Percentiles rank a stretch among this genome's conserved stretches.
These are phyloP conservation scores for Tretioscincus oriximinensis DNA, from an alignment of 2,113 vertebrate genomes.

Conservation along the genomic window DNA sequence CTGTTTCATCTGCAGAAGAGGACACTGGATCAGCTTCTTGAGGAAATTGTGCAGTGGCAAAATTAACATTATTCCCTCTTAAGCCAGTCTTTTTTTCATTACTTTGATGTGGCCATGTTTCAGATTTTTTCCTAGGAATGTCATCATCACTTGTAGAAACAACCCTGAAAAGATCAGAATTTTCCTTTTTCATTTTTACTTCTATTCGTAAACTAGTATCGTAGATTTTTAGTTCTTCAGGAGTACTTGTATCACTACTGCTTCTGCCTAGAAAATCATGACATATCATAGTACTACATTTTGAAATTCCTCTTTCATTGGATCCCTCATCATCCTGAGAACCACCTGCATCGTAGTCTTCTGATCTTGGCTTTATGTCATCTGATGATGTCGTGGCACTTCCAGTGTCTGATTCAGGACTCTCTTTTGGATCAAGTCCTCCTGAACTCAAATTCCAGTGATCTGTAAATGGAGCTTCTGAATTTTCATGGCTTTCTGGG, in stretches of 20 bases:
- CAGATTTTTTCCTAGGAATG: constrained; percentile 74
- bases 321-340: constrained; percentile 96
- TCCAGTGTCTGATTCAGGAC: constrained; percentile 90
- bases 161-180: constrained; percentile 74
- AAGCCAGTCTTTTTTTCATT: constrained; percentile 54
- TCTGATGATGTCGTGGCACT: constrained; percentile 95
- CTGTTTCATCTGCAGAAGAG: constrained; percentile 91
- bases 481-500: constrained; percentile 77
- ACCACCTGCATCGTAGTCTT: constrained; percentile 97
- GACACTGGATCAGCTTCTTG: constrained; percentile 83
- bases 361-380: constrained; percentile 95
- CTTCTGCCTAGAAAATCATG: constrained; percentile 95
- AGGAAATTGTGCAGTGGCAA: constrained; percentile 63
- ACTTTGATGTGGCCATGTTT: constrained; percentile 80
- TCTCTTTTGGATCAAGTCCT: constrained; percentile 80
- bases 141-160: constrained; percentile 95
- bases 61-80: constrained; percentile 64
- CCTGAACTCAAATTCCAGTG: constrained; percentile 76
- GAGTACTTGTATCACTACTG: constrained; percentile 97
- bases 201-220: constrained; percentile 90
- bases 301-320: constrained; percentile 89
- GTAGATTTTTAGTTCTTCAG: constrained; percentile 92
- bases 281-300: constrained; percentile 93
- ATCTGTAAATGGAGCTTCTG: constrained; percentile 76
- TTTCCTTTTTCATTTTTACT: constrained; percentile 87